These are phyloP conservation scores for Belgica antarctica DNA, from an alignment of 2,888 invertebrate genomes.

Conservation along the genomic window DNA sequence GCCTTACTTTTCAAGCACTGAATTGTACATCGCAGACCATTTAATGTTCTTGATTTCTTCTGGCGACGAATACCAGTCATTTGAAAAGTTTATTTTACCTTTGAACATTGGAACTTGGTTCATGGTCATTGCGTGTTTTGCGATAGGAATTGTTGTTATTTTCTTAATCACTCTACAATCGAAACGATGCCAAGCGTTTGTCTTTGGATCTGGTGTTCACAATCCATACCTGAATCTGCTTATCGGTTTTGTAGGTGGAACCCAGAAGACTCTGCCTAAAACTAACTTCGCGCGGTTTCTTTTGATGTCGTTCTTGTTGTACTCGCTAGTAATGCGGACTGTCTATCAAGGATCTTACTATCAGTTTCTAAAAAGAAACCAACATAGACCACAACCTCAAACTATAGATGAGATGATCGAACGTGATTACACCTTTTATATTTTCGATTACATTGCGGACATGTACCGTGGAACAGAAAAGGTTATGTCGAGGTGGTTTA, in stretches of 20 bases:
- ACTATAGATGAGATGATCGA: conserved; percentile 21
- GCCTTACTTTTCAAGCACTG: conserved; percentile 3
- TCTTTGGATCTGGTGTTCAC: conserved; percentile 1
- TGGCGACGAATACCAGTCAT: not conserved
- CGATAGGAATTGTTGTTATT: conserved; percentile 13
- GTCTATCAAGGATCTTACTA: not conserved
- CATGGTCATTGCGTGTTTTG: not conserved
- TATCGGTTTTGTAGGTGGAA: not conserved
- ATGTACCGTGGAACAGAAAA: not conserved
- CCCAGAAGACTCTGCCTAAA: not conserved
- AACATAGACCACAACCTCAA: not conserved
- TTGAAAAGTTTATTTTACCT: conserved; percentile 23
- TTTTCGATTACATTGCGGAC: not conserved
- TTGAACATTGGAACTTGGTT: not conserved
- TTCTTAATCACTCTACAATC: not conserved
- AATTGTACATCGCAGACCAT: not conserved
- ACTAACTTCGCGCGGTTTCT: conserved; percentile 31
- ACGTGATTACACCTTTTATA: not conserved
- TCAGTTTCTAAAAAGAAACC: not conserved
- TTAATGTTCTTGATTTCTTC: conserved; percentile 17
- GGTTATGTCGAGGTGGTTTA: not conserved
- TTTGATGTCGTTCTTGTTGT: not conserved
- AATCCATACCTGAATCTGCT: conserved; percentile 16
- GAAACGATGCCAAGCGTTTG: conserved; percentile 9
- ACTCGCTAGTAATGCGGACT: not conserved